Percentiles rank a stretch among this genome's conserved stretches.
phyloP scores from a whole-genome alignment of 37 sponge, comb jelly and placozoan species.

The Mnemiopsis leidyi region DNA sequence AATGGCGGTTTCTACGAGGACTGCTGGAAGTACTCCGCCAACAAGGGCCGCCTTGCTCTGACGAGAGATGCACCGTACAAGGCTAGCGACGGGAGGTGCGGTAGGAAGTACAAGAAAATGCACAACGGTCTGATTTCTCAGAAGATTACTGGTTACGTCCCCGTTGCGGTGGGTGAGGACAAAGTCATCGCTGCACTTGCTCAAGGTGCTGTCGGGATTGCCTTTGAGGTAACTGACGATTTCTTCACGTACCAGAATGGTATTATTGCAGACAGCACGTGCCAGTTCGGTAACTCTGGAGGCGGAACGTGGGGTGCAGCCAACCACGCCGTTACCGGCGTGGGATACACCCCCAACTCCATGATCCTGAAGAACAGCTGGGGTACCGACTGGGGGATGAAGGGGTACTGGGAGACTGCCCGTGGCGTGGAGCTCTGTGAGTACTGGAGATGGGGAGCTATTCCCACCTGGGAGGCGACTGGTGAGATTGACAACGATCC shows the following conservation, averaged over 20 bases:
- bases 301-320: neutral
- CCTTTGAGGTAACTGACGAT: constrained; percentile 4
- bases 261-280: neutral
- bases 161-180: neutral
- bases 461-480: neutral
- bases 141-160: neutral
- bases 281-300: neutral
- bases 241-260: constrained; percentile 7
- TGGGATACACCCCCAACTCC: constrained; percentile 7
- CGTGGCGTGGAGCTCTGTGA: neutral
- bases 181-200: neutral
- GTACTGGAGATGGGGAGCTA: neutral
- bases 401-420: neutral
- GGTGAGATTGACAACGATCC: neutral
- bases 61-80: neutral
- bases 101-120: constrained; percentile 18
- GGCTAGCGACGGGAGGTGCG: neutral
- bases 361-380: constrained; percentile 26
- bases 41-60: neutral
- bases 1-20: constrained; percentile 2
- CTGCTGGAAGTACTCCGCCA: constrained; percentile 34
- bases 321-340: constrained; percentile 31
- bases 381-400: neutral
- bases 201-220: neutral
- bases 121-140: neutral